A percentile compares a stretch with the other conserved stretches of the same genome.
Evolutionary conservation across 2,888 invertebrate genomes (phyloP).

Genomic region (Hemaris fuciformis): DNA sequence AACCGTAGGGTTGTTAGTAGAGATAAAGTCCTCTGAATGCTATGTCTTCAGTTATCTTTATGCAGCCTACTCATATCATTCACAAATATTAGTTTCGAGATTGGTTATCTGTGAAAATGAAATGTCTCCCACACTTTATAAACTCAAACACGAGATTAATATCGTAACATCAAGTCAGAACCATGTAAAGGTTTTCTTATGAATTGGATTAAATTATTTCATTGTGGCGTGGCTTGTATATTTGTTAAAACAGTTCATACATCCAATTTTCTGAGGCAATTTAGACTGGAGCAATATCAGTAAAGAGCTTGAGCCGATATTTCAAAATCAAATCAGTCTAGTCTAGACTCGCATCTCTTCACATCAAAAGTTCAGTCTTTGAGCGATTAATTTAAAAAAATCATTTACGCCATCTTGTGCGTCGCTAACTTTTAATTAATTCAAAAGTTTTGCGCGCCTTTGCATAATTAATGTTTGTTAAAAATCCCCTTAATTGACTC

Average conservation of each 20-base stretch:
- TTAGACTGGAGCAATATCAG: not conserved
- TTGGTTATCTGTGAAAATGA: no score
- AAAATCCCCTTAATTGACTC: not conserved
- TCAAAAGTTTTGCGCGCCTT: not conserved
- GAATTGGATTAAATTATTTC: no score
- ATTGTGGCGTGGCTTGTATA: no score
- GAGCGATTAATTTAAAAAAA: not conserved
- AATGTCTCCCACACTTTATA: no score
- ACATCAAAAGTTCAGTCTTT: not conserved
- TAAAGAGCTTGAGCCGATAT: not conserved
- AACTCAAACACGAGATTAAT: no score
- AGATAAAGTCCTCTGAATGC: no score
- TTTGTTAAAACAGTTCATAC: not conserved
- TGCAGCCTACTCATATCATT: no score
- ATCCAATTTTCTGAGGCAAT: not conserved
- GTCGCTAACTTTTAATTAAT: not conserved
- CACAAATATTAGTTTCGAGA: no score
- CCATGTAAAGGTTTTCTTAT: no score
- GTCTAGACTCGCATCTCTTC: not conserved
- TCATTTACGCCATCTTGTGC: not conserved
- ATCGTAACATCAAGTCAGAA: no score
- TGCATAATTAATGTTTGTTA: not conserved
- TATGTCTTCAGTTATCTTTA: no score
- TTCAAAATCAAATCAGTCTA: constrained; percentile 2
- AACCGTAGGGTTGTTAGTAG: no score